Evolutionary conservation across 2,888 invertebrate species (phyloP), one percentile per base, ranked within the genome.

Genomic region (Melieria omissa): DNA sequence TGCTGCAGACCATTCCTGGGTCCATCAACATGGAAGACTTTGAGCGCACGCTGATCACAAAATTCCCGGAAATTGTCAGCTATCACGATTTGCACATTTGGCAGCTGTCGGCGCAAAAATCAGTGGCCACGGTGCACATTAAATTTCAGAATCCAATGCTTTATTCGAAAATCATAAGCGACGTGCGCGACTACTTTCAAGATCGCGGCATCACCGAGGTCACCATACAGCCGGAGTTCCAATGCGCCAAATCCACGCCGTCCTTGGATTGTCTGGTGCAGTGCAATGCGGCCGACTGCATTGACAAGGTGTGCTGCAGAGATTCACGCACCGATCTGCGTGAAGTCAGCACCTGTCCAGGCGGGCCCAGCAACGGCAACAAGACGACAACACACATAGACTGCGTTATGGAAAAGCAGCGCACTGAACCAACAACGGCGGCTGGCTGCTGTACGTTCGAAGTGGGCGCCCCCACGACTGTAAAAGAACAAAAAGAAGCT

Each of bases 1-100:
- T 97, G 0, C 89, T 98, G 29, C 97, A 98, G 88, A 97, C 97
- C 1, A 96, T 97, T 72, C 97, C 98, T 0, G 94, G 92, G 78
- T 93, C 95, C 12, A 93, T 97, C 75, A 93, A 96, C 81, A 92
- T 95, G 58, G 90, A 91, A 75, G 89, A 89, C 8, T 88, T 95
- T 74, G 90, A 92, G 77, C 88, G 89, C 49, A 90, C 92, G 75
- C 83, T 95, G 55, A 83, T 91, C 0, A 86, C 88, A 70, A 90
- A 90, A 75, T 93, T 93, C 83, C 92, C 92, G 0, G 91, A 91
- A 73, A 91, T 94, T 70, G 88, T 91, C 0, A 93, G 91, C 80
- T 92, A 96, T 29, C 96, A 96, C 82, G 96, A 96, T 86, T 89
- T 96, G 57, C 96, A 96, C 82, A 93, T 96, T 41, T 96, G 96